These are phyloP conservation scores for Ceratotherium simum DNA, from an alignment of 2,113 vertebrate species.

Conservation along the genomic window DNA sequence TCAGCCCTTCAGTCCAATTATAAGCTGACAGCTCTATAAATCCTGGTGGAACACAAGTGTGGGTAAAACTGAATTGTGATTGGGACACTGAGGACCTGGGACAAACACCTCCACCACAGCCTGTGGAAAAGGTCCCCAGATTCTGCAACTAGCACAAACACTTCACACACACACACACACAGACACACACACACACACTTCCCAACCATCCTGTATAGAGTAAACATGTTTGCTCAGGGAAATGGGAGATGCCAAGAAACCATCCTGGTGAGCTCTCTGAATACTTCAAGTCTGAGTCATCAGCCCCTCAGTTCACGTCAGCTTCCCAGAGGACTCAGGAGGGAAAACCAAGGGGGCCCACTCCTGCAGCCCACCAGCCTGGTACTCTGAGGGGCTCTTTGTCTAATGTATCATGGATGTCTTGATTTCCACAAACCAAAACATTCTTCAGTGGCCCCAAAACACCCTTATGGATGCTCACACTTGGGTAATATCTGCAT, in stretches of 20 bases:
- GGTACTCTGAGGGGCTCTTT: not conserved
- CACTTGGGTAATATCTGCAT: not conserved
- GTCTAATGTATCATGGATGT: not conserved
- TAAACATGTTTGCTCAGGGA: conserved; percentile 20
- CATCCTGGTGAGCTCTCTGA: conserved; percentile 71
- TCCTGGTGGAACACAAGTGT: conserved; percentile 60
- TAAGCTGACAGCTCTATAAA: conserved; percentile 64
- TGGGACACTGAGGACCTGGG: conserved; percentile 48
- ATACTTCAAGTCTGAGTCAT: conserved; percentile 25
- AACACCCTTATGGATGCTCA: not conserved
- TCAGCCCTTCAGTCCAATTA: conserved; percentile 68
- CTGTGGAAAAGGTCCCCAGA: conserved; percentile 56
- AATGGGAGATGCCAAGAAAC: conserved; percentile 56
- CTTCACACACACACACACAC: not conserved
- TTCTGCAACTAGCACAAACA: conserved; percentile 7
- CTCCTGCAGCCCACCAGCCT: not conserved
- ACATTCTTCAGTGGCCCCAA: not conserved
- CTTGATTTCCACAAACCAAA: not conserved
- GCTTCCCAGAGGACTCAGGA: not conserved
- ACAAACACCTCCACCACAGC: conserved; percentile 56
- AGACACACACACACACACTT: not conserved
- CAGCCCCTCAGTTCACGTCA: not conserved
- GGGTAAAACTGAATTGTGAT: conserved; percentile 39
- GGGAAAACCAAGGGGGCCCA: not conserved
- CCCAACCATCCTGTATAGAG: conserved; percentile 6